phyloP scores from a whole-genome alignment of 2,888 invertebrate species.

The Ormia ochracea region DNA sequence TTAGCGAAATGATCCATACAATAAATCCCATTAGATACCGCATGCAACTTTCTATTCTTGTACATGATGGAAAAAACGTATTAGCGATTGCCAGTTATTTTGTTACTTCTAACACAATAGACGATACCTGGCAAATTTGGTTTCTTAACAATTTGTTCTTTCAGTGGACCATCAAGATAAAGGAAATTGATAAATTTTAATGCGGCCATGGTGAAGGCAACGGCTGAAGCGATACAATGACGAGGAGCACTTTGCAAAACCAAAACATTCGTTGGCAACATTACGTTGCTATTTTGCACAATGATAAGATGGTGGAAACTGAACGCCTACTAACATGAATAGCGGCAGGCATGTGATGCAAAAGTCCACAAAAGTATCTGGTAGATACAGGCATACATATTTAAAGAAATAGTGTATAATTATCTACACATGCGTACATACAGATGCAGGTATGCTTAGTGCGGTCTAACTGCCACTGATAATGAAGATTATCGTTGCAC shows the following conservation, averaged over 20 bases:
- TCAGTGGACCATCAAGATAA: conserved; percentile 69
- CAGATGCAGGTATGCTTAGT: too few relatives aligned
- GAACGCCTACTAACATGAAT: too few relatives aligned
- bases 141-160: conserved; percentile 62
- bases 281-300: too few relatives aligned
- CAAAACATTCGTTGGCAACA: neutral
- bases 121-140: conserved; percentile 60
- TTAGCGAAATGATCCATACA: conserved; percentile 65
- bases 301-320: too few relatives aligned
- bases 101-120: conserved; percentile 34
- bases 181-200: conserved; percentile 70
- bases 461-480: too few relatives aligned
- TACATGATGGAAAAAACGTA: neutral
- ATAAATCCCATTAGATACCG: conserved; percentile 55
- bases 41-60: conserved; percentile 53
- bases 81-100: conserved; percentile 9
- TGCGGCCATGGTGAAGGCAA: conserved; percentile 18
- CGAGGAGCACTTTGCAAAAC: conserved; percentile 19
- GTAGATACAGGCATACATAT: too few relatives aligned
- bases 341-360: too few relatives aligned
- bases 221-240: conserved; percentile 11
- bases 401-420: too few relatives aligned
- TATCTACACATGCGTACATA: too few relatives aligned
- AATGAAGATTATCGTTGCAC: too few relatives aligned
- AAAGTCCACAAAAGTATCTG: too few relatives aligned